Evolutionary conservation across 2,113 vertebrate genomes (phyloP).

Genomic region (Peromyscus maniculatus): DNA sequence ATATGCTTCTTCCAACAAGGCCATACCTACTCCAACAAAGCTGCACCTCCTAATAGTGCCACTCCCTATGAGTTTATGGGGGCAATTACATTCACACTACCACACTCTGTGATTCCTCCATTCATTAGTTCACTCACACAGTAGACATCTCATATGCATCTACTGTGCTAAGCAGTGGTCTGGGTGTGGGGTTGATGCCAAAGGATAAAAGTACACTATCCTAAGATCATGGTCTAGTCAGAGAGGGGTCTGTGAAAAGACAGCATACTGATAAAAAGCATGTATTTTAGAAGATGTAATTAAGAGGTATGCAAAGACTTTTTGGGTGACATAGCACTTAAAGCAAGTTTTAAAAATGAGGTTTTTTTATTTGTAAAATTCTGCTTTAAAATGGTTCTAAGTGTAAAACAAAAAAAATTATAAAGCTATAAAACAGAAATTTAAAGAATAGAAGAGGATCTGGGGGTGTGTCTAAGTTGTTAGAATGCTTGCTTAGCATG

Average conservation of each 20-base stretch:
- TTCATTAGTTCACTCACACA: neutral
- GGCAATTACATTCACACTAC: too few species aligned
- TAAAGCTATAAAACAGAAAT: neutral
- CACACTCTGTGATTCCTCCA: neutral
- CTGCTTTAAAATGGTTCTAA: neutral
- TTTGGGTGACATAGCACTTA: neutral
- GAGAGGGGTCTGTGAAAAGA: slow-evolving; percentile 6
- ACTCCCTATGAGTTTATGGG: too few species aligned
- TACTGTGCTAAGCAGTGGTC: neutral
- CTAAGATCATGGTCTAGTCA: neutral
- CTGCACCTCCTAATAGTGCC: too few species aligned
- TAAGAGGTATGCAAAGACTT: neutral
- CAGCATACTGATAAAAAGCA: slow-evolving; percentile 1
- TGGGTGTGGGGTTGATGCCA: neutral
- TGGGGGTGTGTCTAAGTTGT: neutral
- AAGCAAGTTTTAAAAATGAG: neutral
- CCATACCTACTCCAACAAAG: too few species aligned
- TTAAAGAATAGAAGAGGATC: neutral
- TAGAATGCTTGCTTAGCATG: neutral
- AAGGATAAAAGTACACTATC: neutral
- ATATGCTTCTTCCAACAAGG: too few species aligned
- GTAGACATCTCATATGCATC: neutral
- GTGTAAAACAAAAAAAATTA: neutral
- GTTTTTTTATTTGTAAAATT: slow-evolving; percentile 25
- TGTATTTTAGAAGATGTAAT: neutral